These are phyloP conservation scores for Conopomorpha cramerella DNA, from an alignment of 1,140 invertebrate species.

Conservation along the genomic window DNA sequence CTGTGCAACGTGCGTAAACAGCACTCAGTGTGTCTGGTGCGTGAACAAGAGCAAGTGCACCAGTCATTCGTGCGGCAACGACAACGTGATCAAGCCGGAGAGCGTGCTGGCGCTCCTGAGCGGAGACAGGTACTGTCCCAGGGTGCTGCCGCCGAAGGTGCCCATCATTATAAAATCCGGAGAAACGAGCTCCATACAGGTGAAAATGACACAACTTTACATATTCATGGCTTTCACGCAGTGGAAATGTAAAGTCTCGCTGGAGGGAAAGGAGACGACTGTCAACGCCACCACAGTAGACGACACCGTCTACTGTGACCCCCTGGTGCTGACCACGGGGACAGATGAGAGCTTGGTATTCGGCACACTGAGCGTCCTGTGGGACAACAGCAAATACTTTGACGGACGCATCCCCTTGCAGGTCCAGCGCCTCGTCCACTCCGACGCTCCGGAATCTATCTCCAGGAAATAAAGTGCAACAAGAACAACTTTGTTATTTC, in stretches of 20 bases:
- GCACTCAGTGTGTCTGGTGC: slow-evolving; percentile 27
- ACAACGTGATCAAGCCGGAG: slow-evolving; percentile 30
- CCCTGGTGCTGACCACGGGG: slow-evolving; percentile 24
- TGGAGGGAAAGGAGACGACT: slow-evolving; percentile 16
- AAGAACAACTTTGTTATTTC: too few species aligned
- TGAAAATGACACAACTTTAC: slow-evolving; percentile 39
- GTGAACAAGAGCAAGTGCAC: slow-evolving; percentile 35
- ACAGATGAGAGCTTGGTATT: slow-evolving; percentile 14
- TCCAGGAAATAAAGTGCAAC: too few species aligned
- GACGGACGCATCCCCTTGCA: slow-evolving; percentile 26
- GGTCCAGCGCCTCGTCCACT: slow-evolving; percentile 29
- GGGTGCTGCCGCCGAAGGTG: slow-evolving; percentile 16
- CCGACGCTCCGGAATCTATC: too few species aligned
- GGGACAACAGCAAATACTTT: slow-evolving; percentile 33
- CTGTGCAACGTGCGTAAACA: slow-evolving; percentile 19
- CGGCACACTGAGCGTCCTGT: slow-evolving; percentile 26
- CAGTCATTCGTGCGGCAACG: slow-evolving; percentile 31
- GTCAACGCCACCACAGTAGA: slow-evolving; percentile 20
- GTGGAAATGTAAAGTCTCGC: slow-evolving; percentile 32
- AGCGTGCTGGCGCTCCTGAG: slow-evolving; percentile 23
- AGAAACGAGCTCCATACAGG: slow-evolving; percentile 14
- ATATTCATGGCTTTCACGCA: slow-evolving; percentile 40
- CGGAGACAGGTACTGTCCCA: slow-evolving; percentile 28
- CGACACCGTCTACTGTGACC: slow-evolving; percentile 28
- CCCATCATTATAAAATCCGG: slow-evolving; percentile 20